A percentile compares a stretch with the other conserved stretches of the same genome.
Evolutionary conservation across 2,113 vertebrate species (phyloP).

Genomic region (Brachypodius melanocephalos): DNA sequence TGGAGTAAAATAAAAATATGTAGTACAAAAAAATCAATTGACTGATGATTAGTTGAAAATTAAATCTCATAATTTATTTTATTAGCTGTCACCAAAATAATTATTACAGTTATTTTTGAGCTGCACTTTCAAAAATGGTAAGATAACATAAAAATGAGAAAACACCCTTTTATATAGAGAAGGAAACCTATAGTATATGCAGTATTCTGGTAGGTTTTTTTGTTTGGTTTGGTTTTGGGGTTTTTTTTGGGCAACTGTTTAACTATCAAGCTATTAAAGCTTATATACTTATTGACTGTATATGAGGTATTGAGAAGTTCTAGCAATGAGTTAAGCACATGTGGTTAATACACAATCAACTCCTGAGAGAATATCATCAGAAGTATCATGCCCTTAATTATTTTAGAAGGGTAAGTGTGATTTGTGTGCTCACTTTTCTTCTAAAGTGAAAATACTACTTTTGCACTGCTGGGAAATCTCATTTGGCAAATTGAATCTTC

Average conservation of each 20-base stretch:
- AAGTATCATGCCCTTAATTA: neutral
- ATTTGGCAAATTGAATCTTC: neutral
- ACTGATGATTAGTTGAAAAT: neutral
- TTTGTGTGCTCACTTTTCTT: neutral
- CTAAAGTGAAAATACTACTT: neutral
- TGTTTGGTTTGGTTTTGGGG: no score
- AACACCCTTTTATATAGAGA: neutral
- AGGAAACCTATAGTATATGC: neutral
- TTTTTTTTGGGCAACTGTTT: neutral
- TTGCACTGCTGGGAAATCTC: neutral
- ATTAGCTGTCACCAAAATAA: neutral
- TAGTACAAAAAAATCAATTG: neutral
- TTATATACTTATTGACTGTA: neutral
- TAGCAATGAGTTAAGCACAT: neutral
- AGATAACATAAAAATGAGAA: neutral
- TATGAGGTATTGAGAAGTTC: neutral
- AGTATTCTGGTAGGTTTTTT: neutral
- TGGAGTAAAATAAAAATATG: neutral
- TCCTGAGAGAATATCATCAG: neutral
- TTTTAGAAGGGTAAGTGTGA: neutral
- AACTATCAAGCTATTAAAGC: neutral
- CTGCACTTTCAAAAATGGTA: neutral
- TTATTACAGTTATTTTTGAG: neutral
- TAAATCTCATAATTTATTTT: neutral
- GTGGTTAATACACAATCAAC: neutral